Evolutionary conservation across 2,797 vertebrate genomes (phyloP).

Genomic region (Cossypha heuglini): DNA sequence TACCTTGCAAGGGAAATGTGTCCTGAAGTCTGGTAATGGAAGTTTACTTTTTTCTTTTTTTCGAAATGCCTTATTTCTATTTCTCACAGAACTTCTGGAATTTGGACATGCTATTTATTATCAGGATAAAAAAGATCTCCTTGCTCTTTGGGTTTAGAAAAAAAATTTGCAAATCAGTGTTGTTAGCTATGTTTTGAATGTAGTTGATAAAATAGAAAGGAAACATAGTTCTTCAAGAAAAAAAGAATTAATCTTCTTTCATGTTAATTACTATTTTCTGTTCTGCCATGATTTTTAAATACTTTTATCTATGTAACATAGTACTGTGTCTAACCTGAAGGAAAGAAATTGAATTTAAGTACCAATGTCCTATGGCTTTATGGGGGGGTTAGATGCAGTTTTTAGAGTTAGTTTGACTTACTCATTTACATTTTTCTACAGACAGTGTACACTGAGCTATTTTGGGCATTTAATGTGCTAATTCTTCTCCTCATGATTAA

Average conservation of each 20-base stretch:
- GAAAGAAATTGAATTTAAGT: constrained; percentile 1
- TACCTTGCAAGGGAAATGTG: neutral
- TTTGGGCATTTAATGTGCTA: constrained; percentile 13
- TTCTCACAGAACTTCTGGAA: neutral
- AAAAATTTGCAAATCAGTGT: neutral
- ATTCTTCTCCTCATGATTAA: constrained; percentile 15
- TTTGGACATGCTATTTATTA: neutral
- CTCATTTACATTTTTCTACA: constrained; percentile 6
- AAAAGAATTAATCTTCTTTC: neutral
- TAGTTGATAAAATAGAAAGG: neutral
- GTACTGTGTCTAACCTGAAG: neutral
- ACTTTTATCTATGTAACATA: neutral
- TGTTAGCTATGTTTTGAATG: neutral
- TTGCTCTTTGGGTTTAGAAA: neutral
- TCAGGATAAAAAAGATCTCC: neutral
- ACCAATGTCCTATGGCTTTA: neutral
- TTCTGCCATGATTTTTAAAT: neutral
- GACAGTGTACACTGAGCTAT: neutral
- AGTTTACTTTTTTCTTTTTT: neutral
- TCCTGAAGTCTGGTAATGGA: neutral
- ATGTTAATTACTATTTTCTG: neutral
- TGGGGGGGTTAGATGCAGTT: neutral
- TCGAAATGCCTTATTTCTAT: neutral
- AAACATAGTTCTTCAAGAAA: neutral
- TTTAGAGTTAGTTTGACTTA: neutral